phyloP scores from a whole-genome alignment of 1,140 invertebrate species.

The Cydia fagiglandana region DNA sequence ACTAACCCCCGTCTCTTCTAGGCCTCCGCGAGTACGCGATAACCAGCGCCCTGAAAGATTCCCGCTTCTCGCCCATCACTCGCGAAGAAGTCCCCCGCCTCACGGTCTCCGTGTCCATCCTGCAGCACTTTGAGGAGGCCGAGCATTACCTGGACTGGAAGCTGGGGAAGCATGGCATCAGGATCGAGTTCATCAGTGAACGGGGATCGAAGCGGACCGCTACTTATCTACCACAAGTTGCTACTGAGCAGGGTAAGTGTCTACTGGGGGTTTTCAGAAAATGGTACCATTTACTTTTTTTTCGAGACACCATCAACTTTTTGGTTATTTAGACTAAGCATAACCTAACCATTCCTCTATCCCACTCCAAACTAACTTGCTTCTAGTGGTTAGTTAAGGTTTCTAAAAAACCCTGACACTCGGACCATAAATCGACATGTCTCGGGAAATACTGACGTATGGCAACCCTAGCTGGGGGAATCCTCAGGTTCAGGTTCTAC shows the following conservation, averaged over 20 bases:
- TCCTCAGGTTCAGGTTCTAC: too few species aligned
- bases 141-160: conserved; percentile 98
- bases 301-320: too few species aligned
- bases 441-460: too few species aligned
- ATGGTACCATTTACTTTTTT: too few species aligned
- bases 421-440: too few species aligned
- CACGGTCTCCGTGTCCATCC: conserved; percentile 96
- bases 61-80: conserved; percentile 96
- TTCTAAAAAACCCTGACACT: too few species aligned
- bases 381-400: too few species aligned
- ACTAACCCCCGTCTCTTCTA: conserved; percentile 36
- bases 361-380: too few species aligned
- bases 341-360: too few species aligned
- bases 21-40: conserved; percentile 97
- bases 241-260: conserved; percentile 94
- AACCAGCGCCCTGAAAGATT: conserved; percentile 98
- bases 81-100: conserved; percentile 95
- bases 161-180: conserved; percentile 97
- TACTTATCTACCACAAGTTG: conserved; percentile 98
- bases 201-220: conserved; percentile 97
- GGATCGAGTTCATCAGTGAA: conserved; percentile 98
- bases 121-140: conserved; percentile 95
- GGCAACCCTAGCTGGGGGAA: too few species aligned
- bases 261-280: background rate
- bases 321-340: too few species aligned